Conservation (phyloP, 1,140 invertebrate species). For the Arctopsyche grandis region DNA sequence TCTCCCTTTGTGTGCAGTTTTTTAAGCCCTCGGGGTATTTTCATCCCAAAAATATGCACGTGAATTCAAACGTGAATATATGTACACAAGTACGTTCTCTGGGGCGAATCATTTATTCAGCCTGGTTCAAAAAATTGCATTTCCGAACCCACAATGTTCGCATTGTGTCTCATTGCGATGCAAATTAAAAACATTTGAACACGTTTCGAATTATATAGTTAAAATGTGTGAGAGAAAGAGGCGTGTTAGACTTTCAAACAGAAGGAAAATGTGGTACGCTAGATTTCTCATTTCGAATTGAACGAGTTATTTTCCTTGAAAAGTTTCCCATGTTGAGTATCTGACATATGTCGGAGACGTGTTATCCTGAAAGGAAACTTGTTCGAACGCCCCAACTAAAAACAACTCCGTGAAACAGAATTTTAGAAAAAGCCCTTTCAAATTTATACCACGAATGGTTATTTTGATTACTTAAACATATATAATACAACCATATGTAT, state of each 20-base stretch:
- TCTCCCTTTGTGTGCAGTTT: neutral
- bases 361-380: conserved; percentile 21
- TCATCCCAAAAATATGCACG: too few relatives aligned
- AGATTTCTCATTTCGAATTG: conserved; percentile 20
- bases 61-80: too few relatives aligned
- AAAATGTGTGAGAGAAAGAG: too few relatives aligned
- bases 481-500: too few relatives aligned
- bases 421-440: neutral
- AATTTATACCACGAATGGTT: neutral
- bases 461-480: too few relatives aligned
- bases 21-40: neutral
- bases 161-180: too few relatives aligned
- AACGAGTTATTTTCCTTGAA: conserved; percentile 18
- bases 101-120: too few relatives aligned
- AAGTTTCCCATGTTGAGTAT: conserved; percentile 19
- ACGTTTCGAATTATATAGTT: too few relatives aligned
- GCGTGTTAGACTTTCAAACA: neutral
- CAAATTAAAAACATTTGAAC: too few relatives aligned
- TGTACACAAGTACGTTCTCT: too few relatives aligned
- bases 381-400: conserved; percentile 9
- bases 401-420: neutral
- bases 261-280: neutral
- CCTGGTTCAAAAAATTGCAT: too few relatives aligned
- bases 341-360: conserved; percentile 26
- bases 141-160: too few relatives aligned